Conservation (phyloP, 2,888 invertebrate genomes). For the Sesia bembeciformis region DNA sequence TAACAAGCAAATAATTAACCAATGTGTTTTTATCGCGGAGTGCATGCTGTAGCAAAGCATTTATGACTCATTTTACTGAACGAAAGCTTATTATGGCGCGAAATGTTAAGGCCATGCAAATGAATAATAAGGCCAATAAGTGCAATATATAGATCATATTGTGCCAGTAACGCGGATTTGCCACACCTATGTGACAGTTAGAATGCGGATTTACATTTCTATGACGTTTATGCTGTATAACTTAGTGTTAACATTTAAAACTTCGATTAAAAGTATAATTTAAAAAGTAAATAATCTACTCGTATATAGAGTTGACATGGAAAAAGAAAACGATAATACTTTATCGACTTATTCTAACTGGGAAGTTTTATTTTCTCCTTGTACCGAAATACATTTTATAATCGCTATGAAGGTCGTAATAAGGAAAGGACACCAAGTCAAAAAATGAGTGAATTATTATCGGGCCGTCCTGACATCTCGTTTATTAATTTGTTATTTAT, state of each 20-base stretch:
- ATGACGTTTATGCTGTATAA: not conserved
- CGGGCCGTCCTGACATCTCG: too few relatives aligned
- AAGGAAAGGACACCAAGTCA: too few relatives aligned
- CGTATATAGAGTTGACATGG: too few relatives aligned
- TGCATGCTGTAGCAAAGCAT: not conserved
- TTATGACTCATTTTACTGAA: not conserved
- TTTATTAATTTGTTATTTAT: too few relatives aligned
- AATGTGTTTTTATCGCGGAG: not conserved
- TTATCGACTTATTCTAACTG: too few relatives aligned
- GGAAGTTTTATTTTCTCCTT: too few relatives aligned
- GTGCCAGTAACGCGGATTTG: not conserved
- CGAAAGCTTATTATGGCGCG: not conserved
- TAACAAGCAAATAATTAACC: not conserved
- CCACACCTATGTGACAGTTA: not conserved
- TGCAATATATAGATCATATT: not conserved
- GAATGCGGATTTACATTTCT: not conserved
- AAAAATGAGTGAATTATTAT: too few relatives aligned
- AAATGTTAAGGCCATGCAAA: conserved; percentile 50
- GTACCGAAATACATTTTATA: too few relatives aligned
- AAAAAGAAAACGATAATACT: too few relatives aligned
- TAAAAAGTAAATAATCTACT: too few relatives aligned
- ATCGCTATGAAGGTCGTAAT: too few relatives aligned
- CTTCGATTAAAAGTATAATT: too few relatives aligned
- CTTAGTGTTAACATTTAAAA: not conserved
- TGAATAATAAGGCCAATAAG: conserved; percentile 14